These are phyloP conservation scores for Diglossa cyanea DNA, from an alignment of 2,797 vertebrate genomes.

Conservation along the genomic window DNA sequence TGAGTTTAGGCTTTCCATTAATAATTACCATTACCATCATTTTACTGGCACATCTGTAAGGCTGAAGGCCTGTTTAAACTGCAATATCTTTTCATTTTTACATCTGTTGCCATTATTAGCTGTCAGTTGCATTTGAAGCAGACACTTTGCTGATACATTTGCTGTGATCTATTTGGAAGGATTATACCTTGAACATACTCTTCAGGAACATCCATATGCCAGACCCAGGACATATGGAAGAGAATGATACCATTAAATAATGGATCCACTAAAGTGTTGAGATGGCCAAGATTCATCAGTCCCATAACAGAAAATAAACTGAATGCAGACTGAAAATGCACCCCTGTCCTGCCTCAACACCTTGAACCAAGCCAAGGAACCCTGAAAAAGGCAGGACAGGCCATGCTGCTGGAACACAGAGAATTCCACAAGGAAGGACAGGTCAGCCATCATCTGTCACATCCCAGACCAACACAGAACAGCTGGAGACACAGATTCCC, in stretches of 20 bases:
- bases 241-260: background rate
- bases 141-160: background rate
- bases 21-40: background rate
- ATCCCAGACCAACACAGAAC: background rate
- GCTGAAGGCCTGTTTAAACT: background rate
- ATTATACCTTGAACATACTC: background rate
- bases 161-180: background rate
- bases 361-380: background rate
- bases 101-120: background rate
- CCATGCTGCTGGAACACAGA: background rate
- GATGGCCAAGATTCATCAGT: background rate
- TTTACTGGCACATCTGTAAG: background rate
- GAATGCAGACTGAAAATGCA: background rate
- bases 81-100: background rate
- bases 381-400: background rate
- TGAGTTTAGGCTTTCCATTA: background rate
- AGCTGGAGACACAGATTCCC: background rate
- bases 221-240: background rate
- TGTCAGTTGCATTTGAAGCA: background rate
- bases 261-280: background rate
- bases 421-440: background rate
- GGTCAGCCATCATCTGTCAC: background rate
- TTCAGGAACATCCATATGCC: background rate
- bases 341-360: background rate
- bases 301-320: background rate